Conservation (phyloP, 2,113 vertebrate species). For the Pluvianellus socialis region DNA sequence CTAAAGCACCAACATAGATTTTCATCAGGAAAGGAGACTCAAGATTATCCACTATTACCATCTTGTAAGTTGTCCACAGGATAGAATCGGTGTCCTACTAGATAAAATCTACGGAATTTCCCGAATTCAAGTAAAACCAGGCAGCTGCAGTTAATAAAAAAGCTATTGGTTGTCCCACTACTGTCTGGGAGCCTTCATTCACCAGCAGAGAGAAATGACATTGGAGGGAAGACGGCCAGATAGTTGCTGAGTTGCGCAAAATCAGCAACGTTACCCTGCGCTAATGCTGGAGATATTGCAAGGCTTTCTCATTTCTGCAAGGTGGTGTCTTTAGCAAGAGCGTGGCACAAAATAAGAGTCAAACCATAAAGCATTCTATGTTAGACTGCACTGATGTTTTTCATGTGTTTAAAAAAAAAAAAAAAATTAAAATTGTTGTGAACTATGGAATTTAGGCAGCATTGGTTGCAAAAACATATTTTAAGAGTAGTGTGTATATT, state of each 20-base stretch:
- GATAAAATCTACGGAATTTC: not conserved
- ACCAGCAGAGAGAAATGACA: not conserved
- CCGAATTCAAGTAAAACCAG: not conserved
- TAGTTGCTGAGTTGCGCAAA: not conserved
- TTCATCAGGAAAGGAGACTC: not conserved
- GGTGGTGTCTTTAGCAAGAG: not conserved
- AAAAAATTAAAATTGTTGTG: rapidly evolving
- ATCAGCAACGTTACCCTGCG: not conserved
- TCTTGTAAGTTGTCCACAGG: not conserved
- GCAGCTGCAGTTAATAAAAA: not conserved
- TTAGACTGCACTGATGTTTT: rapidly evolving
- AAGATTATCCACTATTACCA: not conserved
- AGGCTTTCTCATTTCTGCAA: not conserved
- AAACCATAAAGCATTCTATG: not conserved
- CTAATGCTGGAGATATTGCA: not conserved
- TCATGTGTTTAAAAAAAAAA: not conserved
- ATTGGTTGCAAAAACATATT: not conserved
- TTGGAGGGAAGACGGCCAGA: not conserved
- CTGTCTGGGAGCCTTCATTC: not conserved
- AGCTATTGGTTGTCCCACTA: not conserved
- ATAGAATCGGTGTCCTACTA: not conserved
- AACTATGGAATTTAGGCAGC: not conserved
- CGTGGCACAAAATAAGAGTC: not conserved
- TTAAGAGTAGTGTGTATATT: rapidly evolving
- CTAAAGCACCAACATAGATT: not conserved